phyloP scores from a whole-genome alignment of 2,888 invertebrate genomes.

The Augochlorella aurata region DNA sequence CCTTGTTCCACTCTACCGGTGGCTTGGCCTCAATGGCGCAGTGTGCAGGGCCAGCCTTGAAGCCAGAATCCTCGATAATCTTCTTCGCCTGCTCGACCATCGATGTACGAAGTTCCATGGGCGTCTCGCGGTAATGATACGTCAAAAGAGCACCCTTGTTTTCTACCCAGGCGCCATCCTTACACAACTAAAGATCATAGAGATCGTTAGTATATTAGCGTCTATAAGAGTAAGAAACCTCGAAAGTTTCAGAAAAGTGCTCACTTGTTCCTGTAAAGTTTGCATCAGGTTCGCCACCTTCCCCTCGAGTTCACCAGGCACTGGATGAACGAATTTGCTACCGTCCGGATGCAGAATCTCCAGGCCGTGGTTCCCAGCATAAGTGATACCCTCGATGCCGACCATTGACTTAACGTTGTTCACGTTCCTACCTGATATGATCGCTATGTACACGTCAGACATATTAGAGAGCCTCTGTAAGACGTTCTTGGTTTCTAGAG shows the following conservation, averaged over 20 bases:
- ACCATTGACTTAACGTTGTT: slow-evolving; percentile 95
- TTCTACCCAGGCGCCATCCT: slow-evolving; percentile 95
- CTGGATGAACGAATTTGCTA: slow-evolving; percentile 94
- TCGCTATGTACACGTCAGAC: slow-evolving; percentile 93
- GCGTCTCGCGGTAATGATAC: slow-evolving; percentile 94
- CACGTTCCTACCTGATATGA: slow-evolving; percentile 93
- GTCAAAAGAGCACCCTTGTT: slow-evolving; percentile 94
- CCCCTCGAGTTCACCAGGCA: slow-evolving; percentile 92
- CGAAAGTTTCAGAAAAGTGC: slow-evolving; percentile 16
- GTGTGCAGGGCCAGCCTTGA: slow-evolving; percentile 90
- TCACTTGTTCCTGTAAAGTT: slow-evolving; percentile 90
- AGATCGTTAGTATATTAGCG: background rate
- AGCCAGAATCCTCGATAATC: slow-evolving; percentile 90
- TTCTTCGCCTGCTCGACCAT: slow-evolving; percentile 88
- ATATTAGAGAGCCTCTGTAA: slow-evolving; percentile 91
- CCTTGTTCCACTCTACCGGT: slow-evolving; percentile 96
- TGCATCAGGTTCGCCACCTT: slow-evolving; percentile 91
- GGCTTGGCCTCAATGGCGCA: slow-evolving; percentile 95
- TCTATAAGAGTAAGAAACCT: background rate
- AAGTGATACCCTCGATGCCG: slow-evolving; percentile 94
- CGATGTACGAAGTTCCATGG: slow-evolving; percentile 86
- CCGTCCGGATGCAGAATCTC: slow-evolving; percentile 95
- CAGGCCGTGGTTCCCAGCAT: slow-evolving; percentile 94
- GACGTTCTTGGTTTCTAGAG: slow-evolving; percentile 92
- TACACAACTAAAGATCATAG: slow-evolving; percentile 85